Percentiles rank a stretch among this genome's conserved stretches.
Conservation (phyloP, 2,888 invertebrate species). For the Mimachlamys varia region DNA sequence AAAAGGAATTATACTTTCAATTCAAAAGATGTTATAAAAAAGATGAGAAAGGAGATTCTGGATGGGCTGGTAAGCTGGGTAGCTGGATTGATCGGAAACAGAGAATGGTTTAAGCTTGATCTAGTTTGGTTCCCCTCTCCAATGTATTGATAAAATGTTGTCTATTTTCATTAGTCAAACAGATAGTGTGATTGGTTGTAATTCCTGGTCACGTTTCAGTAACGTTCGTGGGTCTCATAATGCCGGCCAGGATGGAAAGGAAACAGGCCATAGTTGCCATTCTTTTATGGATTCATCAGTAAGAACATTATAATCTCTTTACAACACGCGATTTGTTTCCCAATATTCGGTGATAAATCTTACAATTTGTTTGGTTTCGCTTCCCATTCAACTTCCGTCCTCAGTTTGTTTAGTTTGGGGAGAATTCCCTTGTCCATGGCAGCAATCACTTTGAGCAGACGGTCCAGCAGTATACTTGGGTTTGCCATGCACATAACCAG, state of each 20-base stretch:
- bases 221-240: not conserved
- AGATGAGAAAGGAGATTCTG: not conserved
- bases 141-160: not conserved
- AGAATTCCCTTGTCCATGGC: not conserved
- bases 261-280: not conserved
- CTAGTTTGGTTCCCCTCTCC: not conserved
- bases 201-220: constrained; percentile 8
- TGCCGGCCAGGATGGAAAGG: not conserved
- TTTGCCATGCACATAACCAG: no score
- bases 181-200: not conserved
- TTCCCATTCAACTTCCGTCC: not conserved
- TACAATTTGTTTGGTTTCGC: constrained; percentile 12
- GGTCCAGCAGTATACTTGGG: no score
- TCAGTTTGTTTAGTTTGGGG: not conserved
- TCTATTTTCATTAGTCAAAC: constrained; percentile 11
- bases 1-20: not conserved
- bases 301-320: not conserved
- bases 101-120: not conserved
- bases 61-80: not conserved
- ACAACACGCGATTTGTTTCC: not conserved
- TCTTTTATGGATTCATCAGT: not conserved
- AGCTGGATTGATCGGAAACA: not conserved
- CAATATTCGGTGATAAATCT: not conserved
- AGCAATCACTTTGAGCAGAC: not conserved
- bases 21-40: not conserved